Evolutionary conservation across 2,797 vertebrate species (phyloP).

Genomic region (Strix occidentalis): DNA sequence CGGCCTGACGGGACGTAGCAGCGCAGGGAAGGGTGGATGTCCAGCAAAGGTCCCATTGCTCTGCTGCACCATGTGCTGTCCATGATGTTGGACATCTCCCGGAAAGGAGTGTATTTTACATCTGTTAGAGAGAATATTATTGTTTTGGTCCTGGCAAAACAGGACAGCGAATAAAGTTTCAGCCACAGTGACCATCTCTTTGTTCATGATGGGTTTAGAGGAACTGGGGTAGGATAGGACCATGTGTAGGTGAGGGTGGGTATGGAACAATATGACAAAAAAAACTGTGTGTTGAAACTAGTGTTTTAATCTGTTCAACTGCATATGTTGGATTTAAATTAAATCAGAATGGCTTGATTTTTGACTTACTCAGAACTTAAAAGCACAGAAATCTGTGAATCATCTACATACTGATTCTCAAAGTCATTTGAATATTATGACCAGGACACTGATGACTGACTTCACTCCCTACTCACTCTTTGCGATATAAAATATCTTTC

Average conservation of each 20-base stretch:
- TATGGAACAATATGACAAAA: background rate
- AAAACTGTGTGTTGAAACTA: background rate
- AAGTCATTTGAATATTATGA: background rate
- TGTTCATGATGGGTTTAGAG: background rate
- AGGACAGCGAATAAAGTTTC: background rate
- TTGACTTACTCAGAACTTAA: background rate
- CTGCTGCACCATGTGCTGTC: rapidly evolving
- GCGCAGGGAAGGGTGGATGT: rapidly evolving
- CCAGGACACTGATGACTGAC: background rate
- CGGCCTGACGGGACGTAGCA: background rate
- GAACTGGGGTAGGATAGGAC: background rate
- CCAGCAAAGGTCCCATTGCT: background rate
- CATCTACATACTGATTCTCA: background rate
- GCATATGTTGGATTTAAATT: background rate
- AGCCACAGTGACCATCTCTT: background rate
- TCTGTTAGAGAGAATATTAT: background rate
- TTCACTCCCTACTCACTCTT: background rate
- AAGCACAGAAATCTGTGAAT: background rate
- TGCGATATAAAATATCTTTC: background rate
- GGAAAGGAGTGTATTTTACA: background rate
- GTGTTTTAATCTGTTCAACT: background rate
- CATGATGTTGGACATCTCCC: no score
- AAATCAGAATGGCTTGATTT: background rate
- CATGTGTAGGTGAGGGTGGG: rapidly evolving
- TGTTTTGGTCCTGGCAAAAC: background rate